A percentile compares a stretch with the other conserved stretches of the same genome.
phyloP scores from a whole-genome alignment of 2,797 vertebrate species.

The Peromyscus nudipes region DNA sequence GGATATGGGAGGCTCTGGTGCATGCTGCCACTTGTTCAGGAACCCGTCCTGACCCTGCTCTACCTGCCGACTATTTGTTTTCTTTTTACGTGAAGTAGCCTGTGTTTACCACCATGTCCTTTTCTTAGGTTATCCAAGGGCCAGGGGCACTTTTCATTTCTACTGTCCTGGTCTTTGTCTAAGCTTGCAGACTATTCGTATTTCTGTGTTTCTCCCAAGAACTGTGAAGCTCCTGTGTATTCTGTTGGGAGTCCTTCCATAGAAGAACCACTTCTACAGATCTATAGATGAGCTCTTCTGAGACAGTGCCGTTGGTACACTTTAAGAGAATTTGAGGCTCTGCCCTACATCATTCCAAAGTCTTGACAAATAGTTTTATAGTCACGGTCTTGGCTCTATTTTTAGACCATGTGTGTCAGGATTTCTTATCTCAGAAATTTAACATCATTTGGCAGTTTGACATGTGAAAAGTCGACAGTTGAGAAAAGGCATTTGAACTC shows the following conservation, averaged over 20 bases:
- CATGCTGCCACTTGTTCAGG: too few relatives aligned
- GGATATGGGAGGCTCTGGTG: too few relatives aligned
- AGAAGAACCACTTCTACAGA: not conserved
- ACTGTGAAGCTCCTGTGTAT: not conserved
- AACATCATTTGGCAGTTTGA: not conserved
- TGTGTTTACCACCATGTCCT: too few relatives aligned
- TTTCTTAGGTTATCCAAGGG: not conserved
- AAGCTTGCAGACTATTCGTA: not conserved
- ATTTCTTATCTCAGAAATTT: constrained; percentile 7
- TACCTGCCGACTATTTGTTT: too few relatives aligned
- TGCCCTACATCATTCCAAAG: not conserved
- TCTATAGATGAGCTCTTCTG: not conserved
- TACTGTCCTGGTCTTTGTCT: not conserved
- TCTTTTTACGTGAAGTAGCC: too few relatives aligned
- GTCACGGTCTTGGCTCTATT: not conserved
- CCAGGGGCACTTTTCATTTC: not conserved
- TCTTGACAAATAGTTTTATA: not conserved
- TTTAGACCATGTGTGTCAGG: not conserved
- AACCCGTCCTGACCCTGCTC: too few relatives aligned
- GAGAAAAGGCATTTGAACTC: not conserved
- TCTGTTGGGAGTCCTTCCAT: not conserved
- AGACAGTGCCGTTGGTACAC: not conserved
- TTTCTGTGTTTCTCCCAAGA: not conserved
- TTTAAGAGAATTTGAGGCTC: not conserved
- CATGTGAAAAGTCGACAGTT: not conserved